phyloP scores from a whole-genome alignment of 2,888 invertebrate species.

The Pinctada fucata region DNA sequence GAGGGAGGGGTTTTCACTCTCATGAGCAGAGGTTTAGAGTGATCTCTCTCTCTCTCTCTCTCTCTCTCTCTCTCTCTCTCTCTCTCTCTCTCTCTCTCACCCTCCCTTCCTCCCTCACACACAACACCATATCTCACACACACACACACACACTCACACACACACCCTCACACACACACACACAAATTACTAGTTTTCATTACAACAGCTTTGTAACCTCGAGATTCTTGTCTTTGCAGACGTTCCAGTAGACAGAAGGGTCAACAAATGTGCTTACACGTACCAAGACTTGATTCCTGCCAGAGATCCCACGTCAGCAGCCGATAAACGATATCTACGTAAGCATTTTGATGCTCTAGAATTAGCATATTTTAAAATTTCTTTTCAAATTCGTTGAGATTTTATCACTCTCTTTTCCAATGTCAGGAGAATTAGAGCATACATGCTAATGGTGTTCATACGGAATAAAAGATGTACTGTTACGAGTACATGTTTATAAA shows the following conservation, averaged over 20 bases:
- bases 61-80: conserved; percentile 17
- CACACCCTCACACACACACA: too few relatives aligned
- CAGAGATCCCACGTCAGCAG: conserved; percentile 43
- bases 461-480: too few relatives aligned
- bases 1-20: too few relatives aligned
- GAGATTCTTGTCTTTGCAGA: conserved; percentile 26
- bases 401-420: background rate
- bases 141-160: too few relatives aligned
- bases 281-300: conserved; percentile 55
- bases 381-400: background rate
- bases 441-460: too few relatives aligned
- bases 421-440: too few relatives aligned
- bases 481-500: too few relatives aligned
- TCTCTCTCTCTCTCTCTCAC: conserved; percentile 18
- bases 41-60: conserved; percentile 1
- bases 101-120: conserved; percentile 11
- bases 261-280: conserved; percentile 56
- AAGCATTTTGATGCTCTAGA: conserved; percentile 27
- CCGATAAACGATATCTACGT: conserved; percentile 52
- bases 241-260: conserved; percentile 43
- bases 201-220: too few relatives aligned
- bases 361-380: background rate
- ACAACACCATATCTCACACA: background rate
- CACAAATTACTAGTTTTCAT: too few relatives aligned
- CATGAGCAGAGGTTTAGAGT: too few relatives aligned